Evolutionary conservation across 2,113 vertebrate genomes (phyloP), one percentile per base, ranked within the genome.

Genomic region (Erpornis zantholeuca): DNA sequence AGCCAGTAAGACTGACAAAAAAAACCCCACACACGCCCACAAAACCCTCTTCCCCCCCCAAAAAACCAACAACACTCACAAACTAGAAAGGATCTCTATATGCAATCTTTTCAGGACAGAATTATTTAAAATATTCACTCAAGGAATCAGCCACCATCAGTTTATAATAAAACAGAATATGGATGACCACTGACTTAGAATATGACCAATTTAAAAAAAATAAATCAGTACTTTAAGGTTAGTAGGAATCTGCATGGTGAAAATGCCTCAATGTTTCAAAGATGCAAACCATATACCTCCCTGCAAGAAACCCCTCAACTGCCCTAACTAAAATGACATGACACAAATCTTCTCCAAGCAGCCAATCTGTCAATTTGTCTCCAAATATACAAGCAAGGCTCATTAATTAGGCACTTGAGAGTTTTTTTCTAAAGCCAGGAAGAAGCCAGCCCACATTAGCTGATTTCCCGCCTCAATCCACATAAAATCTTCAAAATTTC

Each of bases 11-110:
- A 15, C 7, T 13, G 15, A 63, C 24, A 24, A 47, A 22, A 60
- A 64, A 25, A n/a, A 1, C 4, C 31, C 38, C 15, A 45, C 3
- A 11, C 12, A 38, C 7, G 10, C 19, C 12, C 36, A 88, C 22
- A 59, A 66, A 8, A 11, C 10, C 8, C 4, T 6, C 14, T 12
- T n/a, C 12, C 25, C 22, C 22, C 6, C 10, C 5, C 1, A 31
- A 66, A 31, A 45, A 23, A 6, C 16, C 29, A 65, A 47, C 23
- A 53, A 16, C 4, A 73, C 17, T 63, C 25, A 27, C 10, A 15
- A 70, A 53, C 28, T 75, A 78, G n/a, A 38, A 44, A 52, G 54
- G 1, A 91, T 5, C 3, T 35, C 27, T n/a, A 13, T 8, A 11
- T 17, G 8, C 12, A 69, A 2, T 36, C 25, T 47, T 71, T 47